Evolutionary conservation across 2,888 invertebrate species (phyloP), one percentile per base, ranked within the genome.

Genomic region (Leptothorax acervorum): DNA sequence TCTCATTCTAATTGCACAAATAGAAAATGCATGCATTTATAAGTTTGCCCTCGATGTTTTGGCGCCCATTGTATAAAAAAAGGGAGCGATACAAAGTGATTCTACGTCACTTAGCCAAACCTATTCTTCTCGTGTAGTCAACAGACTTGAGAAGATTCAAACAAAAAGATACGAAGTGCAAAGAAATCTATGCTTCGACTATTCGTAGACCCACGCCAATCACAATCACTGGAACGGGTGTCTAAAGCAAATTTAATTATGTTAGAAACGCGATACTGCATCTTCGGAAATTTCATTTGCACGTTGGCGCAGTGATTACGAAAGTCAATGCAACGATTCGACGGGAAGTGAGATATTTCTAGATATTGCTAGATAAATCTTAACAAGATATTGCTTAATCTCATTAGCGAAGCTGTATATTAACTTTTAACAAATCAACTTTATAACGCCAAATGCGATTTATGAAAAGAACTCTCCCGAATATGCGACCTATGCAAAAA

Each of bases 41-140:
- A 39, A 28, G 3, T 28, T 42, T 73, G 15, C 15, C 4, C 9
- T 68, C 51, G 5, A 3, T 66, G 3, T 57, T 42, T 57, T 73
- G 18, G 11, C 3, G 0, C 1, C 2, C 2, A 23, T 5, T 18
- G 3, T 3, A 15, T 39, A 5, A 55, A 23, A 23, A 70, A 70
- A 15, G 9, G 3, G 28, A 48, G 5, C 31, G 31, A 53, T 35
- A n/a, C 8, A 28, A 60, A 28, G 12, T 5, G n/a, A 31, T 55
- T 23, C 48, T 60, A 28, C 31, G 23, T 71, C 62, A 23, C 6
- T 51, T 76, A 28, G 28, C n/a, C 4, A 6, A 5, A 9, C 1
- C 23, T 75, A 45, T 75, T 55, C 18, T 78, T 45, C 2, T 76
- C 62, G 12, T 53, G 4, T 28, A 76, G 35, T 45, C 68, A 76